A percentile compares a stretch with the other conserved stretches of the same genome.
phyloP scores from a whole-genome alignment of 2,113 vertebrate genomes.

The Narcine bancroftii region DNA sequence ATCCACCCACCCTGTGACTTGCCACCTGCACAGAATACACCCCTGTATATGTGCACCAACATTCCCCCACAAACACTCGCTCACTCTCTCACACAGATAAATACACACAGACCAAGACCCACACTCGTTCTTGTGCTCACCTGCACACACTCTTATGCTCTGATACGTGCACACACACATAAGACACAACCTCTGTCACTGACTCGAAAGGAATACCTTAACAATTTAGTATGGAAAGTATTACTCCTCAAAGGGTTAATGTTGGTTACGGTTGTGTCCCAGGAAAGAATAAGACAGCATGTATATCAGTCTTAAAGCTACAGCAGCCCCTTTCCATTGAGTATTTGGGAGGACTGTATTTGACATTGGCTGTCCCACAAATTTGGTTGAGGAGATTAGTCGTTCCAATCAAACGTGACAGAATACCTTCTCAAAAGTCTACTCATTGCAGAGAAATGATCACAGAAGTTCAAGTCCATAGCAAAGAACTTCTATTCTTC shows the following conservation, averaged over 20 bases:
- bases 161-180: background rate
- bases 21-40: too few relatives aligned
- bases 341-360: background rate
- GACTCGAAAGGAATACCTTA: background rate
- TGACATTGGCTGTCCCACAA: background rate
- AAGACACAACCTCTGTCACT: background rate
- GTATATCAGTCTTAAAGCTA: background rate
- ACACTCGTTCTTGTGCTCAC: too few relatives aligned
- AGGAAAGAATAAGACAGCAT: background rate
- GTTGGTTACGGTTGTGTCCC: background rate
- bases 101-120: background rate
- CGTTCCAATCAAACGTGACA: background rate
- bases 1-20: too few relatives aligned
- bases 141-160: background rate
- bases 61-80: too few relatives aligned
- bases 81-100: too few relatives aligned
- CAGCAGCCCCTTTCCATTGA: background rate
- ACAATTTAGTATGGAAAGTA: background rate
- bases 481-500: too few relatives aligned
- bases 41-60: too few relatives aligned
- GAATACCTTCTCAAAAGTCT: background rate
- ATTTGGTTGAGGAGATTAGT: background rate
- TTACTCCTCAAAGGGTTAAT: slow-evolving; percentile 12
- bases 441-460: background rate
- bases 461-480: background rate